Conservation (phyloP, 2,888 invertebrate species). For the Axea sp. region DNA sequence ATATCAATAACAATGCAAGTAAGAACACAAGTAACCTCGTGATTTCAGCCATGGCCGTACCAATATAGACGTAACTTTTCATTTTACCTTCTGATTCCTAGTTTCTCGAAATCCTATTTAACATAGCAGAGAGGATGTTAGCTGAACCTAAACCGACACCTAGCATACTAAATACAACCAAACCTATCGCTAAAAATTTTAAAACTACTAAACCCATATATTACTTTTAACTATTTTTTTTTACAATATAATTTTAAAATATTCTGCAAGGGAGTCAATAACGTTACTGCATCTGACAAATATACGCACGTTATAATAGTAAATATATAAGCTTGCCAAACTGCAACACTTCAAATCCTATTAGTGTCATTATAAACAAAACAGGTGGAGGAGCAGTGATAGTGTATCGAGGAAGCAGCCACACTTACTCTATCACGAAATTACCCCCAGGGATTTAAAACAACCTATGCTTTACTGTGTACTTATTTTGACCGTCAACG, state of each 20-base stretch:
- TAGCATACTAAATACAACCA: constrained; percentile 17
- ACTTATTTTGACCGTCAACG: too few species aligned
- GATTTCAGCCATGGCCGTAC: constrained; percentile 20
- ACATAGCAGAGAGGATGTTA: constrained; percentile 29
- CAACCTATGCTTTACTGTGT: too few species aligned
- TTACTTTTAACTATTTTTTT: constrained; percentile 17
- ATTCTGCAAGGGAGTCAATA: constrained; percentile 15
- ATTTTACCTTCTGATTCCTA: constrained; percentile 11
- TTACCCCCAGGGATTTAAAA: too few species aligned
- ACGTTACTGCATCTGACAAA: constrained; percentile 28
- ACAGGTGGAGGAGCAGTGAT: constrained; percentile 10
- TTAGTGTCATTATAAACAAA: constrained; percentile 23
- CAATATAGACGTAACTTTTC: constrained; percentile 26
- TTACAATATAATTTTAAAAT: constrained; percentile 12
- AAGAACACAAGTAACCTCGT: constrained; percentile 21
- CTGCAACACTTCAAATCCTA: constrained; percentile 40
- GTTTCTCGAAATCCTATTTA: constrained; percentile 27
- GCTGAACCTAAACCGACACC: constrained; percentile 19
- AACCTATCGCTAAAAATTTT: constrained; percentile 22
- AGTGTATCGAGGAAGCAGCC: too few species aligned
- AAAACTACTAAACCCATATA: constrained; percentile 20
- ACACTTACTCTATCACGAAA: too few species aligned
- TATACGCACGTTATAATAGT: constrained; percentile 38
- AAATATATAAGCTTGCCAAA: constrained; percentile 41
- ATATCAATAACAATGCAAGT: constrained; percentile 25